Conservation (phyloP, 2,113 vertebrate species). For the Mirounga angustirostris region DNA sequence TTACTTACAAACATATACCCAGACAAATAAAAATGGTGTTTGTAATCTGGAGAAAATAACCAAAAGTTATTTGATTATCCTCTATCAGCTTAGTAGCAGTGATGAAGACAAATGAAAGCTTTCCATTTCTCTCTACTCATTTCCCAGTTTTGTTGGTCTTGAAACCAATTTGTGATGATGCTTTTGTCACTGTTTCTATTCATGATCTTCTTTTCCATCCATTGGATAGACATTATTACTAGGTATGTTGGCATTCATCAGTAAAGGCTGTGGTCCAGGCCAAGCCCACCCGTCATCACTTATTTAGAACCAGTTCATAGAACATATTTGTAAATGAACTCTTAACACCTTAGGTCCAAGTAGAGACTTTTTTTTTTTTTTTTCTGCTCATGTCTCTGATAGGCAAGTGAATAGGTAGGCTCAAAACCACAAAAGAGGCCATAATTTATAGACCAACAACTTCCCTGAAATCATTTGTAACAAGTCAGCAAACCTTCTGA, state of each 20-base stretch:
- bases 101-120: conserved; percentile 32
- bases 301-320: not conserved
- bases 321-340: not conserved
- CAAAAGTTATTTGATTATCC: not conserved
- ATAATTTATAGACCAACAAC: not conserved
- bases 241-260: not conserved
- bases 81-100: not conserved
- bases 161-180: not conserved
- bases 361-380: not conserved
- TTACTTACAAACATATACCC: not conserved
- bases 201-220: not conserved
- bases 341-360: not conserved
- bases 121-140: not conserved
- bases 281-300: not conserved
- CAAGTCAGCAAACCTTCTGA: not conserved
- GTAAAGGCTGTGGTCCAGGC: not conserved
- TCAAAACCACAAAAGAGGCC: not conserved
- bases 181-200: not conserved
- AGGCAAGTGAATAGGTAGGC: not conserved
- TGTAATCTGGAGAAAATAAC: conserved; percentile 31
- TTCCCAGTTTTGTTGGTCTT: not conserved
- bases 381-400: not conserved
- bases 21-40: not conserved
- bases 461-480: not conserved
- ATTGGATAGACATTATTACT: not conserved